phyloP scores from a whole-genome alignment of 23 tunicate genomes.

The Botrylloides violaceus region DNA sequence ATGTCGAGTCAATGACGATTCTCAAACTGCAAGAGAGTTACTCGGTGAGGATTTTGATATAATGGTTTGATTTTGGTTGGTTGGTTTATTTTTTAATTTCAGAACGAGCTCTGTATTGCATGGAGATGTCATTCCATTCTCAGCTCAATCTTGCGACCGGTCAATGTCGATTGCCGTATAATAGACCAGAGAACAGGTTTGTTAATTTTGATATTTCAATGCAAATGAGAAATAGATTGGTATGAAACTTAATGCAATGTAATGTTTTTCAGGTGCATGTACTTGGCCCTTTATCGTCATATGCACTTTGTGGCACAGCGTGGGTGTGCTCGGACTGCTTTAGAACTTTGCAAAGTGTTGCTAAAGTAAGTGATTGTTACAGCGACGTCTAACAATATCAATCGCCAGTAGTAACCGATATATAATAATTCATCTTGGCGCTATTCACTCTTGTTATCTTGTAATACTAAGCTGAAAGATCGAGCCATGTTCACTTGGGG shows the following conservation, averaged over 20 bases:
- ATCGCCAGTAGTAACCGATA: no score
- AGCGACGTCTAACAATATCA: no score
- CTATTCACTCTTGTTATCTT: no score
- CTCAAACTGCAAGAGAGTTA: constrained; percentile 63
- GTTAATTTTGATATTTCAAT: not conserved
- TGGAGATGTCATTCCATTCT: constrained; percentile 69
- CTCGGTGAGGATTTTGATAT: constrained; percentile 32
- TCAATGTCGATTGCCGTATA: constrained; percentile 54
- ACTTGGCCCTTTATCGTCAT: constrained; percentile 49
- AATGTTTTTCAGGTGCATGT: constrained; percentile 3
- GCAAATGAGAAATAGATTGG: not conserved
- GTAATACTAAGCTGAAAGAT: no score
- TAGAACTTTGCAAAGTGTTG: constrained; percentile 68
- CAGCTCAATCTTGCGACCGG: constrained; percentile 75
- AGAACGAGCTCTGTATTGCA: constrained; percentile 60
- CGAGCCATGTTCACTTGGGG: no score
- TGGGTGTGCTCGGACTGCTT: constrained; percentile 77
- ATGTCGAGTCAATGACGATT: constrained; percentile 65
- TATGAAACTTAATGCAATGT: no score
- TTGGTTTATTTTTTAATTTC: not conserved
- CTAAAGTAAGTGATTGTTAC: constrained; percentile 45
- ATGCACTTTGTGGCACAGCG: constrained; percentile 68
- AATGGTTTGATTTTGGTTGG: not conserved
- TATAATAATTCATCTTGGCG: no score
- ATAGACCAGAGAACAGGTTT: constrained; percentile 79